phyloP scores from a whole-genome alignment of 2,888 invertebrate species.

The Punctoribates punctum region DNA sequence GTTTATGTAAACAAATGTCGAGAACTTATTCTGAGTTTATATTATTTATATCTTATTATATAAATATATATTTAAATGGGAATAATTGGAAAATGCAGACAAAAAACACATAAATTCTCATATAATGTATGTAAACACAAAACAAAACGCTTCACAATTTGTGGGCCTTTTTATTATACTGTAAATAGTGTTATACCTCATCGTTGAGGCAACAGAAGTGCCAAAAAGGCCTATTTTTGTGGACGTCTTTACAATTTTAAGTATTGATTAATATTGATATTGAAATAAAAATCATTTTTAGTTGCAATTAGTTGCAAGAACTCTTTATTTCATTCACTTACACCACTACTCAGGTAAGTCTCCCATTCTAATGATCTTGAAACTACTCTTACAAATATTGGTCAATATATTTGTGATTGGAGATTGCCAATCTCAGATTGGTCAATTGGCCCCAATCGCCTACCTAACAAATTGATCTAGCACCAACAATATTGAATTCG shows the following conservation, averaged over 20 bases:
- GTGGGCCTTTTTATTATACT: conserved; percentile 35
- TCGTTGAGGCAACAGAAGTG: conserved; percentile 36
- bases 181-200: conserved; percentile 34
- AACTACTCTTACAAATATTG: too few relatives aligned
- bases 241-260: conserved; percentile 23
- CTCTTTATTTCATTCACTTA: too few relatives aligned
- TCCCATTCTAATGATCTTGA: too few relatives aligned
- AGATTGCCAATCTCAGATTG: too few relatives aligned
- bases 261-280: conserved; percentile 28
- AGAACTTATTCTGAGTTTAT: conserved; percentile 23
- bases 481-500: too few relatives aligned
- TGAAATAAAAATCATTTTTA: conserved; percentile 21
- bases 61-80: conserved; percentile 26
- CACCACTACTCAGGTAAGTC: too few relatives aligned
- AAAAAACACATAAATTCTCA: conserved; percentile 25
- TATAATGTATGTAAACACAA: conserved; percentile 27
- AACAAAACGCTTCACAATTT: conserved; percentile 16
- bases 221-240: conserved; percentile 32
- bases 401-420: too few relatives aligned
- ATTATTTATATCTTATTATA: conserved; percentile 22
- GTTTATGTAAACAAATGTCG: neutral
- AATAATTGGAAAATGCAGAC: conserved; percentile 30
- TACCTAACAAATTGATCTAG: too few relatives aligned
- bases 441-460: too few relatives aligned
- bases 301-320: too few relatives aligned